Evolutionary conservation across 2,888 invertebrate species (phyloP).

Genomic region (Ennomos fuscantarius): DNA sequence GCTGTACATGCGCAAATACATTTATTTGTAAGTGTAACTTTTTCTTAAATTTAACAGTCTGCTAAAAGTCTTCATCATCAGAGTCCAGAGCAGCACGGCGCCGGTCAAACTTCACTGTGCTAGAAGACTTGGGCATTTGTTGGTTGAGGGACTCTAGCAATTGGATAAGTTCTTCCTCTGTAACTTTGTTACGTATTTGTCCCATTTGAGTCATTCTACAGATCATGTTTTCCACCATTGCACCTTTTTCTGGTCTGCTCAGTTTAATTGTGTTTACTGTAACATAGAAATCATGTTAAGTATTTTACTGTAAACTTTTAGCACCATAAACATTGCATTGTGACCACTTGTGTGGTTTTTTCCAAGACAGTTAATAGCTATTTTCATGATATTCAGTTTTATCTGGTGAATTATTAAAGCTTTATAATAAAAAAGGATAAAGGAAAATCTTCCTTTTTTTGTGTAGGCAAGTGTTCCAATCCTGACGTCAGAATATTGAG

Average conservation of each 20-base stretch:
- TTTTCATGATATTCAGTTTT: too few species aligned
- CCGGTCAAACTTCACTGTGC: slow-evolving; percentile 96
- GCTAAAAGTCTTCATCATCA: slow-evolving; percentile 88
- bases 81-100: slow-evolving; percentile 95
- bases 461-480: too few species aligned
- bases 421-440: too few species aligned
- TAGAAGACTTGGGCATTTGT: slow-evolving; percentile 90
- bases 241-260: slow-evolving; percentile 98
- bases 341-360: too few species aligned
- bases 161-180: slow-evolving; percentile 93
- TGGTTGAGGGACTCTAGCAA: slow-evolving; percentile 94
- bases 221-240: slow-evolving; percentile 97
- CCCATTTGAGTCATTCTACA: slow-evolving; percentile 97
- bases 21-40: slow-evolving; percentile 16
- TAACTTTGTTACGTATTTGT: slow-evolving; percentile 93
- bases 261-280: slow-evolving; percentile 96
- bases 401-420: too few species aligned
- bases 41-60: slow-evolving; percentile 39
- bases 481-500: too few species aligned
- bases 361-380: too few species aligned
- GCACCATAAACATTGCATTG: too few species aligned
- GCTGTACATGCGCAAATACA: slow-evolving; percentile 31
- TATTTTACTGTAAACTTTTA: too few species aligned
- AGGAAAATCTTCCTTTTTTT: too few species aligned
- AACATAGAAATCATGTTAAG: slow-evolving; percentile 38